Base-by-base conservation (phyloP, 2,888 invertebrate species). In the Trichacis sp. region DNA sequence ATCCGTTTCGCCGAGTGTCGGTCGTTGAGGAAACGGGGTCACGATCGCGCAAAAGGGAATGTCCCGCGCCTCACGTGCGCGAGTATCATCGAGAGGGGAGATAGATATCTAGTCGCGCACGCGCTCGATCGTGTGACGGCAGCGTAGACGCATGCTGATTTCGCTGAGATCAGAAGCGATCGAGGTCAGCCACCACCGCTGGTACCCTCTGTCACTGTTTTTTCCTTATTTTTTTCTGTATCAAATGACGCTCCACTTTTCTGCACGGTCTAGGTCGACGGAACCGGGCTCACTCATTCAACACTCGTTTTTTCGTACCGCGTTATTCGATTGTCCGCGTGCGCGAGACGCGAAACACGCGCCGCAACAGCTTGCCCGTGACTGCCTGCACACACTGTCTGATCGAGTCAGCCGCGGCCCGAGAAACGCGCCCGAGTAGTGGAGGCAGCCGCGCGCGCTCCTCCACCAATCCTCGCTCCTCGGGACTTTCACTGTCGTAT, bases 1-100 rank as follows among this genome's bases (percentile, higher is more conserved):
- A 72, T 68, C 65, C 65, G 65, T 70, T 68, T 59, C 58, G 69
- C 62, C 67, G 73, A 73, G 74, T 77, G 76, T 78, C 79, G 79
- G 80, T 79, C 81, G 80, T 77, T 74, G 78, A 73, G 73, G 72
- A 81, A 81, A 81, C 77, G 79, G 75, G 81, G 81, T 81, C 80
- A 82, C 77, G 81, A 80, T 79, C 81, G 80, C 77, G 76, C 73
- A 79, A 80, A 81, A 79, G 78, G 76, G 80, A 81, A 79, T 66
- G 68, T 64, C 65, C 73, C 65, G 59, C 33, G 58, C 46, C 65
- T 60, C 68, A 60, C 64, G 68, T 64, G 61, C 47, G 63, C 55
- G 53, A 59, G 68, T n/a, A n/a, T n/a, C n/a, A 42, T 49, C 55
- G 63, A 60, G 66, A 66, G 15, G 42, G 45, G 33, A 43, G 62